These are phyloP conservation scores for Toxotes lorentzi DNA, from an alignment of 2,797 vertebrate genomes.

Conservation along the genomic window DNA sequence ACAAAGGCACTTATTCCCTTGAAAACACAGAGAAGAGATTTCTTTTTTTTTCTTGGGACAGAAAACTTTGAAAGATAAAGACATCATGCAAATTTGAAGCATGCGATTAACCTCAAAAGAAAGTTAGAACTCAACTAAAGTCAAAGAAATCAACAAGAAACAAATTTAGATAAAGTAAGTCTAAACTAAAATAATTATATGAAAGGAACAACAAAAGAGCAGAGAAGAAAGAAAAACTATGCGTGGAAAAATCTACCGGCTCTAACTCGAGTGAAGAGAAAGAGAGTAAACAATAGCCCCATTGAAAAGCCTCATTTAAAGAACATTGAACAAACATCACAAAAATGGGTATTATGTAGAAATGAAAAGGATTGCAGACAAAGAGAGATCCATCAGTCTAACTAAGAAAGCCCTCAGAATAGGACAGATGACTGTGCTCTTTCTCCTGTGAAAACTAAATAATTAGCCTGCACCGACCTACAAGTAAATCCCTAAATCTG, in stretches of 20 bases:
- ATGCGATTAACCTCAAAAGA: constrained; percentile 91
- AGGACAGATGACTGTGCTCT: constrained; percentile 90
- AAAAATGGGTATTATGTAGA: constrained; percentile 85
- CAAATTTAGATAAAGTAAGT: constrained; percentile 69
- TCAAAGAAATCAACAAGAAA: constrained; percentile 80
- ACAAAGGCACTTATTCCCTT: constrained; percentile 90
- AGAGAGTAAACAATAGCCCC: constrained; percentile 84
- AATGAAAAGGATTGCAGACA: constrained; percentile 87
- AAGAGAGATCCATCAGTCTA: constrained; percentile 89
- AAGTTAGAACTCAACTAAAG: constrained; percentile 76
- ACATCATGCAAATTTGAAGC: constrained; percentile 95
- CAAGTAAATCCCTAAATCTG: constrained; percentile 97
- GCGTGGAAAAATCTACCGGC: constrained; percentile 74
- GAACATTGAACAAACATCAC: constrained; percentile 88
- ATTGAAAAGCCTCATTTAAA: constrained; percentile 83
- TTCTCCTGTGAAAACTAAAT: constrained; percentile 92
- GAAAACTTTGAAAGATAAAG: constrained; percentile 89
- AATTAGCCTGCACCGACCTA: constrained; percentile 93
- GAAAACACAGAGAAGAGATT: constrained; percentile 88
- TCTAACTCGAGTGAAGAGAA: constrained; percentile 79
- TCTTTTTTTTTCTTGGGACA: constrained; percentile 80
- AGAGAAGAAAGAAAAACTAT: constrained; percentile 77
- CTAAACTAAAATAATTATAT: constrained; percentile 79
- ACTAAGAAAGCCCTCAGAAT: constrained; percentile 90
- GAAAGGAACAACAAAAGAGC: constrained; percentile 80